Conservation (phyloP, 1,140 invertebrate species). For the Caenorhabditis inopinata region DNA sequence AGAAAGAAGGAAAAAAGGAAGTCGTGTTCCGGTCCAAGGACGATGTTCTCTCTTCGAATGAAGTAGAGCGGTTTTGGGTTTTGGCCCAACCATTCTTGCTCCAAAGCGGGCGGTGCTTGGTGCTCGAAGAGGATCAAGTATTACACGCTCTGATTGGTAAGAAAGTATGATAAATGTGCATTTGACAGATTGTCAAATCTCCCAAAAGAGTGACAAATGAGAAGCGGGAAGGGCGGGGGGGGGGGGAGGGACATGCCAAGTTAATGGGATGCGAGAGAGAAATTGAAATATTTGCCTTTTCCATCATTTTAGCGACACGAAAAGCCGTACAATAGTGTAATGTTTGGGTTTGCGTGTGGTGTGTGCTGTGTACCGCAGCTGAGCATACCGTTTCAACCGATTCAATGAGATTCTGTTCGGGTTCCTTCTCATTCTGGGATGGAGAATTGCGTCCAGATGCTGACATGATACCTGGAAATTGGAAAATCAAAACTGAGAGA, state of each 20-base stretch:
- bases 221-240: neutral
- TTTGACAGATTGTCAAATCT: neutral
- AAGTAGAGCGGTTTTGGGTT: too few relatives aligned
- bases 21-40: conserved; percentile 6
- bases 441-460: neutral
- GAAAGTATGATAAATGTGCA: neutral
- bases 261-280: neutral
- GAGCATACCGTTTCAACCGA: neutral
- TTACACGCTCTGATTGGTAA: too few relatives aligned
- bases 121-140: too few relatives aligned
- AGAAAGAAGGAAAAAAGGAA: neutral
- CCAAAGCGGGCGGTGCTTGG: too few relatives aligned
- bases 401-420: neutral
- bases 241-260: too few relatives aligned
- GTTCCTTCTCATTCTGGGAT: neutral
- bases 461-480: neutral
- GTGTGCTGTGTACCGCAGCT: too few relatives aligned
- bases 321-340: too few relatives aligned
- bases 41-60: too few relatives aligned
- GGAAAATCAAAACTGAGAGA: neutral
- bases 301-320: neutral
- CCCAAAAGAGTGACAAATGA: conserved; percentile 2
- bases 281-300: neutral
- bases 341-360: too few relatives aligned
- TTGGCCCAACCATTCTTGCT: too few relatives aligned